Evolutionary conservation across 2,888 invertebrate genomes (phyloP), one percentile per base, ranked within the genome.

Genomic region (Sthenelais limicola): DNA sequence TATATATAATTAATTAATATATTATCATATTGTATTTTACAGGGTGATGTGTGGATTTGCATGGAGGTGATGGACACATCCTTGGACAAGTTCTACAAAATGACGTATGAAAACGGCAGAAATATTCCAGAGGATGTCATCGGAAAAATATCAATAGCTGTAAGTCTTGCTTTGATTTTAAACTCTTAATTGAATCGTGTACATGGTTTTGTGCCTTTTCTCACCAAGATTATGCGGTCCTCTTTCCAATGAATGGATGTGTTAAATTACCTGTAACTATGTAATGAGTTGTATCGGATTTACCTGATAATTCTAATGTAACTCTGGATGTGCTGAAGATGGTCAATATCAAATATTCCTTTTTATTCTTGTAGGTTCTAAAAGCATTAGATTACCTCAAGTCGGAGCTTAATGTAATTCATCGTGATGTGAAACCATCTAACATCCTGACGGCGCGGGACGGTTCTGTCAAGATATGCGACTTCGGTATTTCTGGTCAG

Each of bases 11-110:
- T 12, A 43, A 43, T 12, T 12, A 3, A 33, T 9, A 15, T 33
- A 15, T 12, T 30, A 43, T 21, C 5, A 9, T 21, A 28, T 24
- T 70, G 32, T 68, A 68, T 49, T 58, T 80, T 78, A 12, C 80
- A 90, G 87, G 98, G 98, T 0, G 98, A 99, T 88, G 98, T 99
- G 35, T 98, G 98, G 98, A 98, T 99, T 85, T 99, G 98, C 87
- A 99, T 97, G 97, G 97, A 97, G 89, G 96, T 98, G n/a, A 98
- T 98, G 98, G 97, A 98, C 87, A 95, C 94, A 84, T 97, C 97
- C 80, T 91, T 98, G 76, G 98, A 98, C 89, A 98, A 98, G 88
- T 97, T 98, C 89, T 98, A 98, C 89, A 91, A 92, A 32, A 94
- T 93, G 89, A 94, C 94, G 28, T 95, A 94, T 67, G 70, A 73